Conservation (phyloP, 37 sponge, comb jelly and placozoan genomes). For the Aphrocallistes beatrix region DNA sequence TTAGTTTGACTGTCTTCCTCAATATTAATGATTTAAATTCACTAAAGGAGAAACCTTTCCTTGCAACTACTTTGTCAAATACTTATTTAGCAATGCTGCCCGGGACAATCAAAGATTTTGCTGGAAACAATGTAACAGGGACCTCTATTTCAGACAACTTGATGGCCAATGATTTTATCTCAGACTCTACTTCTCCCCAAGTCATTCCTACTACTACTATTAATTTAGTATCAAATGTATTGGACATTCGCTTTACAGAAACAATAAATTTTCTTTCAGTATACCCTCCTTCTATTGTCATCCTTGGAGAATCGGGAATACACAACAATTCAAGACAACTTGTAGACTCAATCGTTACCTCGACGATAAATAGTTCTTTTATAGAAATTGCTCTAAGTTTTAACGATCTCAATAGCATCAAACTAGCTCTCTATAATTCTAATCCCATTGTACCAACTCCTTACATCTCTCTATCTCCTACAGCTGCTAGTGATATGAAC, state of each 20-base stretch:
- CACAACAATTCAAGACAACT: not conserved
- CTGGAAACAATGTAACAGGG: slow-evolving; percentile 31
- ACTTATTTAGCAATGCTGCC: slow-evolving; percentile 39
- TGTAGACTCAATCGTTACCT: not conserved
- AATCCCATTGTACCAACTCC: not conserved
- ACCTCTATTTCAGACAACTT: slow-evolving; percentile 22
- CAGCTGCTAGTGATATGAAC: not conserved
- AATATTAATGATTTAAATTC: slow-evolving; percentile 33
- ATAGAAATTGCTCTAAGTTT: slow-evolving; percentile 32
- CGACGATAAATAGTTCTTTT: slow-evolving; percentile 21
- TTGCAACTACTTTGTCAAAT: slow-evolving; percentile 41
- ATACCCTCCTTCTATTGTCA: slow-evolving; percentile 28
- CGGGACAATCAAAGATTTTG: slow-evolving; percentile 48
- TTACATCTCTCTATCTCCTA: not conserved
- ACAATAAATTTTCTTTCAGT: slow-evolving; percentile 51
- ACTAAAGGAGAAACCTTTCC: slow-evolving; percentile 19
- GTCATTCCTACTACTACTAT: slow-evolving; percentile 32
- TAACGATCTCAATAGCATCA: slow-evolving; percentile 53
- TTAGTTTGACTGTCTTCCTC: slow-evolving; percentile 27
- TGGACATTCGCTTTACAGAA: slow-evolving; percentile 71
- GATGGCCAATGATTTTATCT: slow-evolving; percentile 15
- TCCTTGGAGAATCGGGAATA: slow-evolving; percentile 1
- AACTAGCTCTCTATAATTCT: not conserved
- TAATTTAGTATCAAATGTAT: slow-evolving; percentile 50
- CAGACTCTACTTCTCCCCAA: slow-evolving; percentile 43